These are phyloP conservation scores for Xestia rhomboidea DNA, from an alignment of 2,888 invertebrate genomes.

Conservation along the genomic window DNA sequence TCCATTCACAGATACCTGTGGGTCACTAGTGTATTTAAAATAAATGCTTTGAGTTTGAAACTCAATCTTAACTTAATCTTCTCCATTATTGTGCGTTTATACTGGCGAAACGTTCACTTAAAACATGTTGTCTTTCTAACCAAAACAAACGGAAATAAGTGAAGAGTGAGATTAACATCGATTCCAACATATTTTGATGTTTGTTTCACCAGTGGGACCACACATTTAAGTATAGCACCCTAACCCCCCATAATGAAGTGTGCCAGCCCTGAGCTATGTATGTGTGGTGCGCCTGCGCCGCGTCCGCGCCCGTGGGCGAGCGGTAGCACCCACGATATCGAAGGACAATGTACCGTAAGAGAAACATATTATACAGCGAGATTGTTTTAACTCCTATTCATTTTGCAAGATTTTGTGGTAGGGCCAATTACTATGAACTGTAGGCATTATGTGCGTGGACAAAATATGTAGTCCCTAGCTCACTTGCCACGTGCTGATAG, in stretches of 20 bases:
- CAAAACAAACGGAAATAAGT: not conserved
- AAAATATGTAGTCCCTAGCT: not conserved
- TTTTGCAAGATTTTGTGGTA: slow-evolving; percentile 22
- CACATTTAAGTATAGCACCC: slow-evolving; percentile 20
- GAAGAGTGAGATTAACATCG: not conserved
- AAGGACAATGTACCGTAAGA: slow-evolving; percentile 89
- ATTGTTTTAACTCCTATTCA: slow-evolving; percentile 49
- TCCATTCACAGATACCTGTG: no score
- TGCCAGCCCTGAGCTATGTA: slow-evolving; percentile 58
- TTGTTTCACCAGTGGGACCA: not conserved
- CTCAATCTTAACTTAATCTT: not conserved
- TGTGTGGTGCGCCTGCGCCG: slow-evolving; percentile 69
- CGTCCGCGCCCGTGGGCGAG: slow-evolving; percentile 83
- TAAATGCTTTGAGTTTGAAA: no score
- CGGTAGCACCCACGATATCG: slow-evolving; percentile 86
- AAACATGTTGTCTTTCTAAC: not conserved
- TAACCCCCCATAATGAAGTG: slow-evolving; percentile 6
- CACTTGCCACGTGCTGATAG: not conserved
- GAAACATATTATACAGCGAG: slow-evolving; percentile 78
- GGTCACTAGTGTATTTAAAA: no score
- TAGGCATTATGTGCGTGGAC: not conserved
- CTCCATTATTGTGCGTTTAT: not conserved
- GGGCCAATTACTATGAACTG: not conserved
- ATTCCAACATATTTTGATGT: not conserved
- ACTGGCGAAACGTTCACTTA: not conserved